Conservation (phyloP, 2,888 invertebrate genomes). For the Acleris literana region DNA sequence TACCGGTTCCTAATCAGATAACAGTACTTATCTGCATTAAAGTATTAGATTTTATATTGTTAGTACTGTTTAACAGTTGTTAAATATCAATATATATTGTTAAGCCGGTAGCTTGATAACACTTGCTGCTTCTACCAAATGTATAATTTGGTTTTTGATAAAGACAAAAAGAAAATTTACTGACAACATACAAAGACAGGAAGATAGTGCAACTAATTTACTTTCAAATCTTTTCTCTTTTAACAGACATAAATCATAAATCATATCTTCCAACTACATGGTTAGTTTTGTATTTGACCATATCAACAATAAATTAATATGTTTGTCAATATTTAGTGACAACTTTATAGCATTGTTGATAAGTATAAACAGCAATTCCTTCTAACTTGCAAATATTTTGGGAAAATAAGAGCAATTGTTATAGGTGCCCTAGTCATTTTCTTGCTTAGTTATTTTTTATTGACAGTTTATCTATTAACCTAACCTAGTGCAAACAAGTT, state of each 20-base stretch:
- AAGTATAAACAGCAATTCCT: no score
- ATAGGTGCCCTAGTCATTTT: background rate
- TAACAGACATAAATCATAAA: no score
- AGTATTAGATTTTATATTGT: background rate
- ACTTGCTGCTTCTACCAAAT: background rate
- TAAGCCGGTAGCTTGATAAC: background rate
- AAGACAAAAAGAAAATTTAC: background rate
- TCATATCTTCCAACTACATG: no score
- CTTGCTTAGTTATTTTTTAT: no score
- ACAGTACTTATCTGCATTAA: background rate
- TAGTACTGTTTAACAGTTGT: background rate
- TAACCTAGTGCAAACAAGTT: background rate
- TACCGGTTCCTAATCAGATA: constrained; percentile 4
- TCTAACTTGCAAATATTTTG: no score
- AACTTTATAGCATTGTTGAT: no score
- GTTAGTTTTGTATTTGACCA: no score
- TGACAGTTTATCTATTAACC: background rate
- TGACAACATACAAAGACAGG: background rate
- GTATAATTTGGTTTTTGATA: background rate
- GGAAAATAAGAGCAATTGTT: background rate
- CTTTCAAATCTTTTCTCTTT: no score
- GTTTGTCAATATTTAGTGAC: no score
- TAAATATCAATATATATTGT: background rate
- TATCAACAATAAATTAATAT: no score
- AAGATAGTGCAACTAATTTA: no score